Conservation (phyloP, 2,113 vertebrate species). For the Orycteropus afer region DNA sequence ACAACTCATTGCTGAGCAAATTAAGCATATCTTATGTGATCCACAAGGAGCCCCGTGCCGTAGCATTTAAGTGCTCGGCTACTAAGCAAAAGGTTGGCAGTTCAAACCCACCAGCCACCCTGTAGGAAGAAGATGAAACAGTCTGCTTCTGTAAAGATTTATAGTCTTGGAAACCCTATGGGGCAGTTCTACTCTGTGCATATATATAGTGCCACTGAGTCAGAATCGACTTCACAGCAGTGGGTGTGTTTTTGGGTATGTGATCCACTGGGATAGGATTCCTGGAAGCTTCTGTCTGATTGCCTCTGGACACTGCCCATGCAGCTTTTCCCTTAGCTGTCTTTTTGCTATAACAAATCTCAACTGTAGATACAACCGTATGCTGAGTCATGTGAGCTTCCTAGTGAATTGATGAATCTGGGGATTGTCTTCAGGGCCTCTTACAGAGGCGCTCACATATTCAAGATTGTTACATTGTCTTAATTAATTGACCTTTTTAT, state of each 20-base stretch:
- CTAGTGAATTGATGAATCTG: not conserved
- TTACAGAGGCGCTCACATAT: fast-evolving
- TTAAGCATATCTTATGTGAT: fast-evolving
- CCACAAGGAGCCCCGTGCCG: too few relatives aligned
- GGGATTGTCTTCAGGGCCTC: not conserved
- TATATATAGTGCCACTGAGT: too few relatives aligned
- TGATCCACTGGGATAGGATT: not conserved
- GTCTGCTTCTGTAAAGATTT: too few relatives aligned
- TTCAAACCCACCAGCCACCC: too few relatives aligned
- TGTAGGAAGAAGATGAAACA: too few relatives aligned
- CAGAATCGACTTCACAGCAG: too few relatives aligned
- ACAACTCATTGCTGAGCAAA: not conserved
- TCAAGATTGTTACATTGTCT: fast-evolving
- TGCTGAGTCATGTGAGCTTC: not conserved
- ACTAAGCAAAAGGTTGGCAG: too few relatives aligned
- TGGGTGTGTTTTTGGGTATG: too few relatives aligned
- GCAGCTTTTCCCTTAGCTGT: not conserved
- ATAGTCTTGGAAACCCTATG: too few relatives aligned
- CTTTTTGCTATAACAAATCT: not conserved
- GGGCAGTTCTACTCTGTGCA: too few relatives aligned
- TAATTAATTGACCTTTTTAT: fast-evolving
- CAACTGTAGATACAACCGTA: not conserved
- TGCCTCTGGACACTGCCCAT: fast-evolving
- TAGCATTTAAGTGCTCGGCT: too few relatives aligned
- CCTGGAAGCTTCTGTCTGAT: fast-evolving